phyloP scores from a whole-genome alignment of 1,140 invertebrate species.

The Acyrthosiphon pisum region DNA sequence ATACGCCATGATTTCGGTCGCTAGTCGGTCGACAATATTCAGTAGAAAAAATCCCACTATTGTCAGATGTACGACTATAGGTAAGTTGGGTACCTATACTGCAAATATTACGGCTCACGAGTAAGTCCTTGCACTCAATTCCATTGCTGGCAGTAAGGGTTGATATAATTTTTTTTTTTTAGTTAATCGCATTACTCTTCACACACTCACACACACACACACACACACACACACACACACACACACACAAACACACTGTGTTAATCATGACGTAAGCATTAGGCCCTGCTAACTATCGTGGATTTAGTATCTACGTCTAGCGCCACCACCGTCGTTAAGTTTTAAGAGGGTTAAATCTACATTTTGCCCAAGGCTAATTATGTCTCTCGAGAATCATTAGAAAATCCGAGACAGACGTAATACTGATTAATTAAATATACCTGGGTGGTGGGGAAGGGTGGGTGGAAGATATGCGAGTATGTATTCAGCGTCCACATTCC shows the following conservation, averaged over 20 bases:
- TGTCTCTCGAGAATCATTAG: conserved; percentile 52
- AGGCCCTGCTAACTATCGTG: neutral
- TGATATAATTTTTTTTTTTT: neutral
- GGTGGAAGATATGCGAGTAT: neutral
- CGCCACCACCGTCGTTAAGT: neutral
- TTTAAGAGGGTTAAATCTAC: conserved; percentile 44
- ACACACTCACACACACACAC: neutral
- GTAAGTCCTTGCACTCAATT: neutral
- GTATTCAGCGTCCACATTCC: conserved; percentile 17
- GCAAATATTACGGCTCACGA: neutral
- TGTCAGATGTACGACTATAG: neutral
- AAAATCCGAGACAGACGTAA: conserved; percentile 46
- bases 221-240: neutral
- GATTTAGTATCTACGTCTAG: neutral
- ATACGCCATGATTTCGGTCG: neutral
- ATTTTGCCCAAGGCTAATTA: conserved; percentile 40
- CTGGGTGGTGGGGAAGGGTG: neutral
- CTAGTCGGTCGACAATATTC: neutral
- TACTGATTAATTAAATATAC: conserved; percentile 48
- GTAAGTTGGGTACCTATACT: neutral
- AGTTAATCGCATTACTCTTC: neutral
- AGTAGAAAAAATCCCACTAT: neutral
- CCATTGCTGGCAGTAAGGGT: no score
- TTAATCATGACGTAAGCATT: neutral
- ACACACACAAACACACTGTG: neutral